Conservation (phyloP, 2,888 invertebrate genomes). For the Euproctis similis region DNA sequence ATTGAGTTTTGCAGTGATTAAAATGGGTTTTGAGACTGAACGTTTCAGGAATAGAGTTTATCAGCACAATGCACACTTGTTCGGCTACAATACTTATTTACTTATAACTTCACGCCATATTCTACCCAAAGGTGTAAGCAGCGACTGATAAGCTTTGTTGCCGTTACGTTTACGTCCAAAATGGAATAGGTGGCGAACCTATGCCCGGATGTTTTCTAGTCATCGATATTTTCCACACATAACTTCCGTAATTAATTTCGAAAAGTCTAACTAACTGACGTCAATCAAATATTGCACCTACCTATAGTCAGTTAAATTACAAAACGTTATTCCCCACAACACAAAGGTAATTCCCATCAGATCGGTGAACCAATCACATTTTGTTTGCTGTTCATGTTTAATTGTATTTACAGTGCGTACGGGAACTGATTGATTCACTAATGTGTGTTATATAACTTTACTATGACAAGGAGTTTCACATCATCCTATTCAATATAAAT, state of each 20-base stretch:
- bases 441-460: not conserved
- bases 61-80: too few relatives aligned
- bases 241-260: not conserved
- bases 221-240: too few relatives aligned
- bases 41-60: too few relatives aligned
- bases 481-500: not conserved
- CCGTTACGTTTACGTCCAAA: too few relatives aligned
- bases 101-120: too few relatives aligned
- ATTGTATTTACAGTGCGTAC: constrained; percentile 1
- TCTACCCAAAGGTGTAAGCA: too few relatives aligned
- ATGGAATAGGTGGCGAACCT: too few relatives aligned
- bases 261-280: not conserved
- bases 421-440: not conserved
- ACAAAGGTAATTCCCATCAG: not conserved
- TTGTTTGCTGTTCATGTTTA: constrained; percentile 3
- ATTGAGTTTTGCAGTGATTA: constrained; percentile 30
- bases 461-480: too few relatives aligned
- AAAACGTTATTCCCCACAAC: not conserved
- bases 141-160: too few relatives aligned
- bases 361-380: constrained; percentile 1
- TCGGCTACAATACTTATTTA: too few relatives aligned
- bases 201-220: too few relatives aligned
- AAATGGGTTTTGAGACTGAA: too few relatives aligned
- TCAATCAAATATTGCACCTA: not conserved
- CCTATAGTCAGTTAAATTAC: not conserved